Evolutionary conservation across 2,888 invertebrate genomes (phyloP).

Genomic region (Oscheius sp.): DNA sequence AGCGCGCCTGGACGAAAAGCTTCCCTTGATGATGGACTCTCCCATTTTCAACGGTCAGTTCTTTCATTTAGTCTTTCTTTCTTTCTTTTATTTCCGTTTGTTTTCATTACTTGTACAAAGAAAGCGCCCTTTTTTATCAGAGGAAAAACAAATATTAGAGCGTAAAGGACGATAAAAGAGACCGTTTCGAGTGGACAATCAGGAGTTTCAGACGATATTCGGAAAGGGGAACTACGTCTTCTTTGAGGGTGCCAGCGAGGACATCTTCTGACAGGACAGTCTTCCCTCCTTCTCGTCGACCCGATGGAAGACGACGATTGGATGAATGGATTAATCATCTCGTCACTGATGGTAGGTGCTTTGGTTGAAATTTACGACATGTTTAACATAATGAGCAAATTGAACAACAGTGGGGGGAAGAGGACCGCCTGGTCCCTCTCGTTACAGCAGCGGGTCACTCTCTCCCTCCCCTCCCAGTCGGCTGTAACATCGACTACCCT

Average conservation of each 20-base stretch:
- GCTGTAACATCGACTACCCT: conserved; percentile 18
- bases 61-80: too few relatives aligned
- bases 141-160: background rate
- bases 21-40: conserved; percentile 19
- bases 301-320: conserved; percentile 12
- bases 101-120: too few relatives aligned
- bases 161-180: background rate
- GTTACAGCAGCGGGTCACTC: conserved; percentile 13
- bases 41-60: conserved; percentile 18
- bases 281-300: background rate
- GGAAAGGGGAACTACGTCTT: conserved; percentile 5
- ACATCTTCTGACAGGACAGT: conserved; percentile 5
- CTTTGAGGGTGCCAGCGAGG: background rate
- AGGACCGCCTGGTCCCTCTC: background rate
- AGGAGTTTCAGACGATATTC: conserved; percentile 9
- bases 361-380: background rate
- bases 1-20: conserved; percentile 20
- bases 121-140: background rate
- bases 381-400: conserved; percentile 20
- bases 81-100: too few relatives aligned
- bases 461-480: conserved; percentile 6
- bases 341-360: conserved; percentile 9
- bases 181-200: background rate
- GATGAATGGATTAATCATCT: conserved; percentile 24
- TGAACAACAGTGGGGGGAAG: conserved; percentile 21